Conservation (phyloP, 2,113 vertebrate genomes). For the Nothoprocta pentlandii region DNA sequence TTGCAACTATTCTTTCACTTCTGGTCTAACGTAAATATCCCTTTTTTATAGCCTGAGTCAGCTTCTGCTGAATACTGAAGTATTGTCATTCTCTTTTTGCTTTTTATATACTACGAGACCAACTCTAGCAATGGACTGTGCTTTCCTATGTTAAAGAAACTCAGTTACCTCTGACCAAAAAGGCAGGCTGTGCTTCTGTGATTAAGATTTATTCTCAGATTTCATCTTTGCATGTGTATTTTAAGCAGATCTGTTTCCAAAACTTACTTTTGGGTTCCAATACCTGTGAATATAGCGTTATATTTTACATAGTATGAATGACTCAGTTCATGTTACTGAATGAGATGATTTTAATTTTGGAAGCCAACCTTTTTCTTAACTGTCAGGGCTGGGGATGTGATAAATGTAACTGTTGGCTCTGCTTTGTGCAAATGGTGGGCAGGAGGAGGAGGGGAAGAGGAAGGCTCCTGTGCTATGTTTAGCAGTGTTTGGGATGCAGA, state of each 20-base stretch:
- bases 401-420: not conserved
- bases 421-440: not conserved
- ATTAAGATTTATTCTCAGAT: not conserved
- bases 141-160: not conserved
- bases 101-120: not conserved
- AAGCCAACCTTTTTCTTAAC: not conserved
- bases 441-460: not conserved
- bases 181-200: not conserved
- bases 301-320: not conserved
- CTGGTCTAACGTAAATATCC: not conserved
- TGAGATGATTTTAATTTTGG: constrained; percentile 37
- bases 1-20: not conserved
- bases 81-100: not conserved
- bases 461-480: constrained; percentile 12
- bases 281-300: not conserved
- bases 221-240: not conserved
- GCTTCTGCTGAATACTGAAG: not conserved
- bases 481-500: not conserved
- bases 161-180: not conserved
- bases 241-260: not conserved
- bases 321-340: not conserved
- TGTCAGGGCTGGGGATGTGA: not conserved
- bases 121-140: not conserved
- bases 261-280: not conserved
- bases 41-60: not conserved